phyloP scores from a whole-genome alignment of 2,113 vertebrate species.

The Pseudopipra pipra region DNA sequence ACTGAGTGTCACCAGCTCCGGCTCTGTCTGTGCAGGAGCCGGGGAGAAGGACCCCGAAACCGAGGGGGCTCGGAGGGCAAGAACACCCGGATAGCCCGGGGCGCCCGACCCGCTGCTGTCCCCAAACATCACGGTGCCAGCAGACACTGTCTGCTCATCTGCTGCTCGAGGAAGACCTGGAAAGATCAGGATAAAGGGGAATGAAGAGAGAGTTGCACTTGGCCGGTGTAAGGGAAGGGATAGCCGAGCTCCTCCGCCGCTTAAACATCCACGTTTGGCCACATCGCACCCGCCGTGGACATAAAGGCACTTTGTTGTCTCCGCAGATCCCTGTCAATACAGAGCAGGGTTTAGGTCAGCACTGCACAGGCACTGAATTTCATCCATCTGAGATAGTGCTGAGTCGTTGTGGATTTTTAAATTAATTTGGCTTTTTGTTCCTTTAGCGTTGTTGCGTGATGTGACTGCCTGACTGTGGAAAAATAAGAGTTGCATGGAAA shows the following conservation, averaged over 20 bases:
- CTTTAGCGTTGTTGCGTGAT: not conserved
- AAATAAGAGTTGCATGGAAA: not conserved
- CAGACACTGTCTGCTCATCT: rapidly evolving
- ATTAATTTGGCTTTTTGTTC: not conserved
- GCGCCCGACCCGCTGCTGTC: not conserved
- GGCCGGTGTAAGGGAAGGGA: not conserved
- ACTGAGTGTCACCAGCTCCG: not conserved
- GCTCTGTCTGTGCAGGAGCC: not conserved
- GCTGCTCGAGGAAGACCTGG: not conserved
- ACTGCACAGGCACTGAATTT: rapidly evolving
- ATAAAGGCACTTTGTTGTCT: not conserved
- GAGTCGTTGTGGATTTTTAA: not conserved
- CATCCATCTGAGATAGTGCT: not conserved
- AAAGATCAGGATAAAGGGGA: not conserved
- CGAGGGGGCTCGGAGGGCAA: not conserved
- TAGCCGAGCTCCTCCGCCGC: not conserved
- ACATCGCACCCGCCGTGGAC: not conserved
- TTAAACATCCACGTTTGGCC: not conserved
- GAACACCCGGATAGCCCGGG: not conserved
- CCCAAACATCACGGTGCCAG: rapidly evolving
- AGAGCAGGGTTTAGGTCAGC: not conserved
- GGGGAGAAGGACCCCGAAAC: too few relatives aligned
- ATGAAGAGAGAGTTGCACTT: not conserved
- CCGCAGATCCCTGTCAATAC: rapidly evolving
- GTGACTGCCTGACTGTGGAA: not conserved